Conservation (phyloP, 1,140 invertebrate genomes). For the Ylistrum balloti region DNA sequence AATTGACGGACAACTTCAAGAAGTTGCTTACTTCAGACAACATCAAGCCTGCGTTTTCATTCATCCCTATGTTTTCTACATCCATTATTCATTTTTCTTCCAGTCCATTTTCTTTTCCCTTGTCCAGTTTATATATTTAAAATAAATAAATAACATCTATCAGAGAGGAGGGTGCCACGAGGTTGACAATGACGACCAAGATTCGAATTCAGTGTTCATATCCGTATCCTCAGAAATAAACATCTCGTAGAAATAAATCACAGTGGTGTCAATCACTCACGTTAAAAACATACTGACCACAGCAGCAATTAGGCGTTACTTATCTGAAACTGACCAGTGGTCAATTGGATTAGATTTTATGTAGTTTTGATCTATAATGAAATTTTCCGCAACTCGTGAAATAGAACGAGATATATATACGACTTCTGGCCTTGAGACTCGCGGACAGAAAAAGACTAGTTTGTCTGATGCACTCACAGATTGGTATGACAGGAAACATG, state of each 20-base stretch:
- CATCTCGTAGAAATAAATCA: neutral
- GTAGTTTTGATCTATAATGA: neutral
- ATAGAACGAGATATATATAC: neutral
- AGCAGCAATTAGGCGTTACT: neutral
- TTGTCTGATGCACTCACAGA: no score
- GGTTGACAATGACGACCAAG: neutral
- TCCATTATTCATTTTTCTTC: no score
- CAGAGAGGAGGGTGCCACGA: neutral
- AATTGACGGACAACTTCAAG: no score
- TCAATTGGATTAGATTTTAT: neutral
- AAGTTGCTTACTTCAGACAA: no score
- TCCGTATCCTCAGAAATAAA: neutral
- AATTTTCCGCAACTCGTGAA: neutral
- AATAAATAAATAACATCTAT: no score
- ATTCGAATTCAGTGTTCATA: constrained; percentile 21
- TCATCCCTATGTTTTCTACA: no score
- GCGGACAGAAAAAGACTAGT: no score
- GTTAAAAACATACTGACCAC: neutral
- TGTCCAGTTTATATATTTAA: no score
- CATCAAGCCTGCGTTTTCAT: no score
- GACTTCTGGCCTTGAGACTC: no score
- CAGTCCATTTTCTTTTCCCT: no score
- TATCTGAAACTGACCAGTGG: neutral
- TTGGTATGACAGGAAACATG: no score
- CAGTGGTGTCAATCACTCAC: neutral